phyloP scores from a whole-genome alignment of 2,888 invertebrate genomes.

The Spodoptera littoralis region DNA sequence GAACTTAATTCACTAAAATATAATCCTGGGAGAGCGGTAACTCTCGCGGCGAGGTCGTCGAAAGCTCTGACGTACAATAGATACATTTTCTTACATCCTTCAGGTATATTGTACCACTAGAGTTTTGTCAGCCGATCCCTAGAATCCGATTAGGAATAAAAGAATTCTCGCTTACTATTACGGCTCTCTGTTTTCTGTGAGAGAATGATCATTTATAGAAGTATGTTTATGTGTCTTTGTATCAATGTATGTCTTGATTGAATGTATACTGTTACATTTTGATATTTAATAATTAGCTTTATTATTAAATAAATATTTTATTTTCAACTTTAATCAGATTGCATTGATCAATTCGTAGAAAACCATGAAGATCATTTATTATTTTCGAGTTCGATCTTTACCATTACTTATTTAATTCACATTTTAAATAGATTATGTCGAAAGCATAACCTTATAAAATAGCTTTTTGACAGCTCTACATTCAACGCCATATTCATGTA shows the following conservation, averaged over 20 bases:
- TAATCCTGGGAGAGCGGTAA: slow-evolving; percentile 48
- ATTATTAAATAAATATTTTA: too few relatives aligned
- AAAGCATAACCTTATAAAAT: too few relatives aligned
- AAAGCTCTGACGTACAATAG: slow-evolving; percentile 21
- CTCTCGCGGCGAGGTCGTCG: slow-evolving; percentile 28
- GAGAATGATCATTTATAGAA: too few relatives aligned
- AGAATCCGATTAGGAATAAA: slow-evolving; percentile 9
- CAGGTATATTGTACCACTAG: slow-evolving; percentile 5
- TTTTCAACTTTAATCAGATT: background rate
- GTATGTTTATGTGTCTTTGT: background rate
- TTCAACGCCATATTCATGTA: too few relatives aligned
- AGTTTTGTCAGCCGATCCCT: slow-evolving; percentile 8
- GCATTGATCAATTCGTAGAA: background rate
- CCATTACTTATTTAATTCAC: too few relatives aligned
- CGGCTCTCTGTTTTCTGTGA: background rate
- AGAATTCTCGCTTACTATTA: slow-evolving; percentile 3
- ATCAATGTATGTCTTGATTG: background rate
- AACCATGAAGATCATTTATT: background rate
- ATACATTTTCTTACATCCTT: slow-evolving; percentile 20
- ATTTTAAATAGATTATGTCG: too few relatives aligned
- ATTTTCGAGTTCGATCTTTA: too few relatives aligned
- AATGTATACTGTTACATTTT: too few relatives aligned
- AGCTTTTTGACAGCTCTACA: too few relatives aligned
- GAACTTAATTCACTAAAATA: slow-evolving; percentile 57
- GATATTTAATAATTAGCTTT: too few relatives aligned